Evolutionary conservation across 92 coral and sea anemone genomes (phyloP), one percentile per base, ranked within the genome.

Genomic region (Chrysogorgia sp.): DNA sequence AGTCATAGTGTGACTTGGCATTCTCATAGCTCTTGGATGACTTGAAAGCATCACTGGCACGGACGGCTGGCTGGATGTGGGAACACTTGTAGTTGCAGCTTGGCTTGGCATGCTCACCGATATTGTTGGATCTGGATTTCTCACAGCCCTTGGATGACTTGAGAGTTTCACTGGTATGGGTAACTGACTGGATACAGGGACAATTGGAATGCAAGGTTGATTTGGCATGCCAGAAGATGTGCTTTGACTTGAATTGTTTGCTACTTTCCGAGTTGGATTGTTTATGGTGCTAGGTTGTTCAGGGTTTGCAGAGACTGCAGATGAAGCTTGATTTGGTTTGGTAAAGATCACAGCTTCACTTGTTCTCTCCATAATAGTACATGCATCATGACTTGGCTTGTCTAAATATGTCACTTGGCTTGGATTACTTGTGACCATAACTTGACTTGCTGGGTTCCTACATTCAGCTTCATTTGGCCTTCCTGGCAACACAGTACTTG

Each of bases 211-310:
- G 7, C 17, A 2, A 6, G 53, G 10, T 47, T 47, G 53, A 47
- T 22, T 34, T 7, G 48, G 12, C 9, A 7, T 65, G 34, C 53
- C n/a, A 24, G 22, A n/a, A 21, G 52, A 52, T 65, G 3, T 15
- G 17, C 10, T 63, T 63, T 31, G 72, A 29, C 53, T 37, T 35
- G 72, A 37, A 22, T 65, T 49, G 10, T 26, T 29, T 21, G 74
- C 40, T 67, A 67, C 12, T 21, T 37, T 33, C 23, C 26, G n/a
- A 20, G n/a, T 67, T 10, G 74, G 58, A 67, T 35, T 67, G 26
- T 7, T 34, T 2, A 53, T 21, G 22, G 24, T 31, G 40, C 48
- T 35, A 23, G 58, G 19, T 40, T 21, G 3, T 20, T n/a, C 14
- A 26, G 52, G 21, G 25, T 34, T 23, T 15, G 21, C 7, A 3